Evolutionary conservation across 2,797 vertebrate genomes (phyloP).

Genomic region (Pteropus rufus): DNA sequence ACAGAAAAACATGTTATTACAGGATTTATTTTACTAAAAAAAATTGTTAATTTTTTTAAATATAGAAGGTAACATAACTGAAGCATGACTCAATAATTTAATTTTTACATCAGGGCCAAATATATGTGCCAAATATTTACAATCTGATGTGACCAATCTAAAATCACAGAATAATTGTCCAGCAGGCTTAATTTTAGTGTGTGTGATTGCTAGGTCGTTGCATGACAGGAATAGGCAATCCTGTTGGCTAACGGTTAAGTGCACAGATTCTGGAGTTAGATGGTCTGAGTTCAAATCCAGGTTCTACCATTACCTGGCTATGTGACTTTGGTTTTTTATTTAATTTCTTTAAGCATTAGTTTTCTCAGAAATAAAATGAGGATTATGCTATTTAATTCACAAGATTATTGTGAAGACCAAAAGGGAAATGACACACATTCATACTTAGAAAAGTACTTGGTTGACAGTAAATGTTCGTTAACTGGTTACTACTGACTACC

Average conservation of each 20-base stretch:
- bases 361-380: not conserved
- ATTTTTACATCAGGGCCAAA: not conserved
- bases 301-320: not conserved
- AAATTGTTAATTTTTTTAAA: not conserved
- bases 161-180: not conserved
- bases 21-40: not conserved
- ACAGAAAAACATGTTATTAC: not conserved
- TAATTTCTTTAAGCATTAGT: not conserved
- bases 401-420: not conserved
- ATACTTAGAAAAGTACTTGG: not conserved
- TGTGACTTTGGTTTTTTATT: not conserved
- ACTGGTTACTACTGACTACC: not conserved
- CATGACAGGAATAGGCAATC: not conserved
- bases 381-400: not conserved
- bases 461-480: not conserved
- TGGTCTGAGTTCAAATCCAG: not conserved
- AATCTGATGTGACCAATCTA: not conserved
- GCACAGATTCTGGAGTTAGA: not conserved
- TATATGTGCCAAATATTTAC: not conserved
- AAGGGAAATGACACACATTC: not conserved
- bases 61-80: not conserved
- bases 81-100: not conserved
- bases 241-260: not conserved
- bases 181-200: not conserved
- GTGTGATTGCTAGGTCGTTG: not conserved